phyloP scores from a whole-genome alignment of 35 echinoderm and acorn worm species.

The Patiria miniata region DNA sequence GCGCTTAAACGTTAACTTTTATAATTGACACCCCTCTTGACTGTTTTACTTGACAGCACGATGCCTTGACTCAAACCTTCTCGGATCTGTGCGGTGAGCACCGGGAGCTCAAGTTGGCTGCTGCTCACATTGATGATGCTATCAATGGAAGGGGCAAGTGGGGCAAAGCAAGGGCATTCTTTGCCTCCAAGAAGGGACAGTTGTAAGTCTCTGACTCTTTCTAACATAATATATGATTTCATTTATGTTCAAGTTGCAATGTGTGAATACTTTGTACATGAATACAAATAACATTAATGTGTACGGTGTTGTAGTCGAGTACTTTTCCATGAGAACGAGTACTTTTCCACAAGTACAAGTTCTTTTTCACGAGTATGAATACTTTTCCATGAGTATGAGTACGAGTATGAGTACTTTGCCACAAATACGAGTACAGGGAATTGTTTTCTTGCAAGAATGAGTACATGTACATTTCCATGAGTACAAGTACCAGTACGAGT shows the following conservation, averaged over 20 bases:
- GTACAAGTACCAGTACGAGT: no score
- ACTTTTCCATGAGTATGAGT: no score
- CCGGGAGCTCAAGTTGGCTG: slow-evolving; percentile 88
- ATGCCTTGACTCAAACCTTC: slow-evolving; percentile 85
- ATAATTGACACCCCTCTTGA: background rate
- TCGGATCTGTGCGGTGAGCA: slow-evolving; percentile 87
- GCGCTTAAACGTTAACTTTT: no score
- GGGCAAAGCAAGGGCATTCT: slow-evolving; percentile 94
- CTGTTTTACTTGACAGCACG: slow-evolving; percentile 44
- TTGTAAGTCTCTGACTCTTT: slow-evolving; percentile 41
- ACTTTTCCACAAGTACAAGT: no score
- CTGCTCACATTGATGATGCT: slow-evolving; percentile 95
- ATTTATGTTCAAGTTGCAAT: background rate
- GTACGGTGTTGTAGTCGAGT: no score
- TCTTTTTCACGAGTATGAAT: no score
- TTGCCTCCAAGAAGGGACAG: slow-evolving; percentile 79
- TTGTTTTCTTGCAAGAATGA: background rate
- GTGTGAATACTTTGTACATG: background rate
- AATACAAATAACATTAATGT: no score
- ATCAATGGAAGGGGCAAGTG: slow-evolving; percentile 95
- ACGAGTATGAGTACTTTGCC: no score
- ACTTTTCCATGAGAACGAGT: no score
- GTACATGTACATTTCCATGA: no score
- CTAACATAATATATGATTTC: background rate
- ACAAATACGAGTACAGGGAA: no score